A percentile compares a stretch with the other conserved stretches of the same genome.
phyloP scores from a whole-genome alignment of 2,888 invertebrate genomes.

The Megamerina dolium region DNA sequence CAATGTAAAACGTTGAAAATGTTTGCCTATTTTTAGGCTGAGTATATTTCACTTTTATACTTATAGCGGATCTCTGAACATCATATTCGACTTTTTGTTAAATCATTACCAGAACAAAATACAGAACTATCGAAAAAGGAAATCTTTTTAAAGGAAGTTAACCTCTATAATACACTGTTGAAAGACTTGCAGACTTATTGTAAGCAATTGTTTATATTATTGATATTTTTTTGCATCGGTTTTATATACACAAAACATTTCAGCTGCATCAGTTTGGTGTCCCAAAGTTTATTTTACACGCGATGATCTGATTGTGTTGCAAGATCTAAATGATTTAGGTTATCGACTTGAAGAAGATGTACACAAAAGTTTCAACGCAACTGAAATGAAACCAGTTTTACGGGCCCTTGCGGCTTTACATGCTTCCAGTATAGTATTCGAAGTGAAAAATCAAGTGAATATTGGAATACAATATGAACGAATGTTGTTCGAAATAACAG shows the following conservation, averaged over 20 bases:
- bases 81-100: conserved; percentile 29
- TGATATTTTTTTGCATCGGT: background rate
- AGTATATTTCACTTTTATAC: background rate
- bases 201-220: conserved; percentile 18
- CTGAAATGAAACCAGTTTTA: conserved; percentile 36
- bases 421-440: conserved; percentile 45
- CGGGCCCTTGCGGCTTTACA: conserved; percentile 46
- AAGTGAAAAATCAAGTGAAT: conserved; percentile 27
- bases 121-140: conserved; percentile 24
- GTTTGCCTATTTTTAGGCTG: conserved; percentile 27
- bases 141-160: conserved; percentile 36
- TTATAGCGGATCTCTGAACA: background rate
- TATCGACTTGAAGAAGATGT: conserved; percentile 17
- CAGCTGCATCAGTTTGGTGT: conserved; percentile 28
- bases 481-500: conserved; percentile 31
- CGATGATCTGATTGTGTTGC: conserved; percentile 42
- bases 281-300: conserved; percentile 41
- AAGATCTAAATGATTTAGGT: conserved; percentile 37
- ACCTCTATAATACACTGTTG: conserved; percentile 30
- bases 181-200: conserved; percentile 27
- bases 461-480: conserved; percentile 26
- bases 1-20: background rate
- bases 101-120: conserved; percentile 30
- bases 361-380: conserved; percentile 24
- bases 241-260: background rate